These are phyloP conservation scores for Hanleya hanleyi DNA, from an alignment of 2,888 invertebrate genomes.

Conservation along the genomic window DNA sequence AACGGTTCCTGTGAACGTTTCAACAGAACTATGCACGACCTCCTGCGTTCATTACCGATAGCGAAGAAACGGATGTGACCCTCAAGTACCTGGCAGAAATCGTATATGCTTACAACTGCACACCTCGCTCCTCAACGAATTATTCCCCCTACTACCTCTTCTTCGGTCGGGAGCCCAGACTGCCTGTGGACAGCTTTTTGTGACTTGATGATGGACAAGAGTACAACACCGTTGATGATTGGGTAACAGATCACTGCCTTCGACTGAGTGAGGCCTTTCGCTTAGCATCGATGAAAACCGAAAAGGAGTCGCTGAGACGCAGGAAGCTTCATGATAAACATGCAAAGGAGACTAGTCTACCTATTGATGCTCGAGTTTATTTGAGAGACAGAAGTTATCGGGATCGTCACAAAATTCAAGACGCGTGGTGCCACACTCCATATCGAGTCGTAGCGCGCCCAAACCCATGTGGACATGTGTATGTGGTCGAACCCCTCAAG, in stretches of 20 bases:
- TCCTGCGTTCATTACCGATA: neutral
- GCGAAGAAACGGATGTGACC: conserved; percentile 8
- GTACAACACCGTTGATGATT: neutral
- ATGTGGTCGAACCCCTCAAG: no score
- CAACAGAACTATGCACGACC: conserved; percentile 3
- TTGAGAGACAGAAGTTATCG: no score
- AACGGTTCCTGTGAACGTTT: conserved; percentile 5
- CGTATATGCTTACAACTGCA: conserved; percentile 9
- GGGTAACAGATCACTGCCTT: conserved; percentile 17
- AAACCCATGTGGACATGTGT: no score
- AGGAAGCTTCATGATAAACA: neutral
- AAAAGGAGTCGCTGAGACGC: conserved; percentile 5
- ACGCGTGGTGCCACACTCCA: no score
- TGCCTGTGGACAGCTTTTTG: neutral
- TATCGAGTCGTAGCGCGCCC: no score
- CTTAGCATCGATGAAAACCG: conserved; percentile 3
- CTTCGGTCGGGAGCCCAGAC: conserved; percentile 14
- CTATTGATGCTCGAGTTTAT: no score
- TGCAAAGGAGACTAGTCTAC: neutral
- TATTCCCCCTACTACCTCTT: conserved; percentile 15
- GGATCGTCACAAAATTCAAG: no score
- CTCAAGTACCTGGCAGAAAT: conserved; percentile 5
- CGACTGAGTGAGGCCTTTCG: neutral
- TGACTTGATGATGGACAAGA: neutral
- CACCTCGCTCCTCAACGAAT: conserved; percentile 7